phyloP scores from a whole-genome alignment of 2,797 vertebrate genomes.

The Typhlichthys subterraneus region DNA sequence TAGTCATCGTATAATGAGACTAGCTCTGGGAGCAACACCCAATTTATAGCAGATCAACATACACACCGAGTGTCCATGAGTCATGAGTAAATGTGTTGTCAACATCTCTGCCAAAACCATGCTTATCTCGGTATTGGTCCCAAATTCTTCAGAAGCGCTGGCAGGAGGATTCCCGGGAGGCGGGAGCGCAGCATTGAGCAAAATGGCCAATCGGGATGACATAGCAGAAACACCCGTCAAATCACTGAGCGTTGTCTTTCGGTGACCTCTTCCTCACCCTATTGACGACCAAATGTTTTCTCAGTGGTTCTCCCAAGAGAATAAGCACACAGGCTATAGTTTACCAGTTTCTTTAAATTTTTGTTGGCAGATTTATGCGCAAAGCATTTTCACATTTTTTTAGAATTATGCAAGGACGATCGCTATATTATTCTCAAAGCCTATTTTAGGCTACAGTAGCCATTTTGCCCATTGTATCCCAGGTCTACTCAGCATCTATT shows the following conservation, averaged over 20 bases:
- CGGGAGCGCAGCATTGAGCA: accelerated
- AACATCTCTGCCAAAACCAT: constrained; percentile 17
- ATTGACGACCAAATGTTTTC: background rate
- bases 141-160: background rate
- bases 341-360: background rate
- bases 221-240: constrained; percentile 9
- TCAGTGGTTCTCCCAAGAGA: background rate
- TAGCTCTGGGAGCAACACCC: no score
- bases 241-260: background rate
- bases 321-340: no score
- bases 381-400: no score
- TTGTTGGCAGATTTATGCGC: background rate
- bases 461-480: no score
- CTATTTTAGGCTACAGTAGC: no score
- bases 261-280: background rate
- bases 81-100: constrained; percentile 16
- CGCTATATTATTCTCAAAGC: no score
- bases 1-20: no score
- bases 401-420: no score
- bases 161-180: background rate
- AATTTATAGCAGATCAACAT: background rate
- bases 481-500: background rate
- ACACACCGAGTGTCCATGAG: background rate
- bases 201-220: constrained; percentile 30
- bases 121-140: background rate